phyloP scores from a whole-genome alignment of 2,113 vertebrate genomes.

The Strix uralensis region DNA sequence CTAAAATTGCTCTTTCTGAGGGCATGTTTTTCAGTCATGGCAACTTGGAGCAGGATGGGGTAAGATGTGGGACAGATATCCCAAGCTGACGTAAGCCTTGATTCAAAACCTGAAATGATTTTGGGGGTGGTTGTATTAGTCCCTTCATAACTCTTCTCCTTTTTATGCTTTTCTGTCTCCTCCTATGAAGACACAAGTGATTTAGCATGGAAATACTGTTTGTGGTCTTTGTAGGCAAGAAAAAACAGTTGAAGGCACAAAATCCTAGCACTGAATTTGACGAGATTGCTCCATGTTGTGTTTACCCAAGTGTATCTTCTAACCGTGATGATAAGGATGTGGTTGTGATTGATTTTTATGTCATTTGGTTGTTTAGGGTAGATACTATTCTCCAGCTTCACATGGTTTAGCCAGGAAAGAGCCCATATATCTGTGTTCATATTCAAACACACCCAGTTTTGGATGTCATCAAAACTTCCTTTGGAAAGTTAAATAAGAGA shows the following conservation, averaged over 20 bases:
- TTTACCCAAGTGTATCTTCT: neutral
- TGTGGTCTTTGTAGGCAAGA: neutral
- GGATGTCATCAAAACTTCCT: neutral
- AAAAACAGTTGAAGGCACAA: neutral
- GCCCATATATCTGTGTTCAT: accelerated
- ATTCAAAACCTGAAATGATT: neutral
- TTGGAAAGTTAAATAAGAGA: neutral
- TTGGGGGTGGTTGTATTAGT: neutral
- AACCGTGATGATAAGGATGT: too few relatives aligned
- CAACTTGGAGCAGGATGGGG: neutral
- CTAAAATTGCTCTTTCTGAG: neutral
- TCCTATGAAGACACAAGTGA: neutral
- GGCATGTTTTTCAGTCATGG: neutral
- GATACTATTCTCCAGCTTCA: neutral
- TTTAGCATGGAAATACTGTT: neutral
- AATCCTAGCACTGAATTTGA: too few relatives aligned
- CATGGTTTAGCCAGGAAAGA: neutral
- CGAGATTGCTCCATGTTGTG: neutral
- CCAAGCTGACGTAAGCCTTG: neutral
- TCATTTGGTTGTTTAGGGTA: neutral
- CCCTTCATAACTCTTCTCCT: neutral
- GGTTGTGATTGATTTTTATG: neutral
- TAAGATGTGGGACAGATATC: neutral
- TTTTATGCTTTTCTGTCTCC: neutral
- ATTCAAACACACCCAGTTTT: neutral